Percentiles rank a stretch among this genome's conserved stretches.
These are phyloP conservation scores for Nephrotoma guestfalica DNA, from an alignment of 2,888 invertebrate species.

Conservation along the genomic window DNA sequence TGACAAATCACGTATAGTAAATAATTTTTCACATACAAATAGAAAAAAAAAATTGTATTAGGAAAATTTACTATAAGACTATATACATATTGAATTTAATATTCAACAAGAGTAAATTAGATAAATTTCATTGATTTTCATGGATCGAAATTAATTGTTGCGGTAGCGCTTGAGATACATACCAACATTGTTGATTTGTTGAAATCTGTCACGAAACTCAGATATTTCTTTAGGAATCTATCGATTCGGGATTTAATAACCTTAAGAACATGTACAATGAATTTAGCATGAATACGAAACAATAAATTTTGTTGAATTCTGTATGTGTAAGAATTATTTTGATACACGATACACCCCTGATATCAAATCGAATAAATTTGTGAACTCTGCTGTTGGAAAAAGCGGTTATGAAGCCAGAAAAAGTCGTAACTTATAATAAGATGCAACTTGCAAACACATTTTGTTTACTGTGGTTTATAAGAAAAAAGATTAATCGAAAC, in stretches of 20 bases:
- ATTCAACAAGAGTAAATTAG: not conserved
- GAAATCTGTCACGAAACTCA: not conserved
- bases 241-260: not conserved
- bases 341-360: not conserved
- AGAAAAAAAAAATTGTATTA: not conserved
- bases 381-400: too few species aligned
- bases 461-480: too few species aligned
- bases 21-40: not conserved
- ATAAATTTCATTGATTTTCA: not conserved
- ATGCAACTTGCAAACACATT: too few species aligned
- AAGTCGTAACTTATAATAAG: too few species aligned
- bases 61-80: not conserved
- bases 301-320: not conserved
- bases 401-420: too few species aligned
- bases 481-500: too few species aligned
- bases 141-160: not conserved
- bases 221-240: not conserved
- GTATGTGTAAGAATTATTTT: not conserved
- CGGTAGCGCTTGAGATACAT: not conserved
- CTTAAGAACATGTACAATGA: not conserved
- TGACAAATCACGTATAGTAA: not conserved
- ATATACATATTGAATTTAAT: not conserved
- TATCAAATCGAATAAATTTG: too few species aligned
- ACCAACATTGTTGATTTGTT: not conserved
- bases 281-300: not conserved